phyloP scores from a whole-genome alignment of 2,113 vertebrate genomes.

The Globicephala melas region DNA sequence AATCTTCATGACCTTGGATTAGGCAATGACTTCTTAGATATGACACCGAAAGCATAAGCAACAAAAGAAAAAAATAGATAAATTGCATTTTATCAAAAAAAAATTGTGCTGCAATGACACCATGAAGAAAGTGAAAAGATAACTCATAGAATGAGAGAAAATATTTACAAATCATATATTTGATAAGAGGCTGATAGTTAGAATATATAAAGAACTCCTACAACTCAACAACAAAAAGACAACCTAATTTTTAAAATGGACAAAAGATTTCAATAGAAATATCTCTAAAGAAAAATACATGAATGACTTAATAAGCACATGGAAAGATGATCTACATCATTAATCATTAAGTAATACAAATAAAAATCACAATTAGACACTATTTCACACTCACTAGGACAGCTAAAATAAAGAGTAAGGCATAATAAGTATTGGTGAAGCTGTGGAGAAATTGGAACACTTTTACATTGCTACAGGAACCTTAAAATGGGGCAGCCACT shows the following conservation, averaged over 20 bases:
- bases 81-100: not conserved
- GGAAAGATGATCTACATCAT: not conserved
- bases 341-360: not conserved
- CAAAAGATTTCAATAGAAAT: not conserved
- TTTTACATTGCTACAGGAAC: not conserved
- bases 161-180: not conserved
- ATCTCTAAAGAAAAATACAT: not conserved
- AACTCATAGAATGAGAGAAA: not conserved
- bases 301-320: not conserved
- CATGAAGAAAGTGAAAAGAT: not conserved
- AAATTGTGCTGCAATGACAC: not conserved
- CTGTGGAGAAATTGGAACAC: not conserved
- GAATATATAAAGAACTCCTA: not conserved
- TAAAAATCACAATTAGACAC: not conserved
- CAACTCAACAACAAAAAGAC: not conserved
- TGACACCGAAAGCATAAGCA: not conserved
- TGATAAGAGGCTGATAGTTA: no score
- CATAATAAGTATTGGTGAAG: not conserved
- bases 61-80: not conserved
- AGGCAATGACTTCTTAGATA: not conserved
- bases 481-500: not conserved
- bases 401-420: not conserved
- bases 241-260: not conserved
- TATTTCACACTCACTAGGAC: not conserved
- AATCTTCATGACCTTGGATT: not conserved